Conservation (phyloP, 2,113 vertebrate genomes). For the Parus major region DNA sequence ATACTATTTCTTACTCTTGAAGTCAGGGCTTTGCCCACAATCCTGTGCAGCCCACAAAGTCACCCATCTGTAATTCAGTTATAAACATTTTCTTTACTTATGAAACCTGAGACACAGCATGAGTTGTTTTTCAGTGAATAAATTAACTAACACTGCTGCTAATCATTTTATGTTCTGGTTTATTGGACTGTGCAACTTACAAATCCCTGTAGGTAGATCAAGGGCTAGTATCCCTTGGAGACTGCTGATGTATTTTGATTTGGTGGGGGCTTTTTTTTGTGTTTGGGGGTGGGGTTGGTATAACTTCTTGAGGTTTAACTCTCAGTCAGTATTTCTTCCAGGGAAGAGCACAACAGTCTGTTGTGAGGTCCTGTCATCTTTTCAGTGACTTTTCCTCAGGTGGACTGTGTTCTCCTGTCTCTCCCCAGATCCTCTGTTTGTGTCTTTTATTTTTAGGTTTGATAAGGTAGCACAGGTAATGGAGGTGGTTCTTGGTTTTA, state of each 20-base stretch:
- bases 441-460: background rate
- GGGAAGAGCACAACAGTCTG: background rate
- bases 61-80: background rate
- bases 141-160: background rate
- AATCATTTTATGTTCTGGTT: background rate
- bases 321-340: background rate
- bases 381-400: background rate
- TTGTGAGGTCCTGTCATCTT: background rate
- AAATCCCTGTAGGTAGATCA: background rate
- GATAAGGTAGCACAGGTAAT: background rate
- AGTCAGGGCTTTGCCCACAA: background rate
- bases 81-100: background rate
- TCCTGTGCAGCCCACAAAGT: background rate
- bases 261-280: background rate
- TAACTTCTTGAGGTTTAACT: background rate
- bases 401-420: background rate
- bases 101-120: background rate
- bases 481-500: background rate
- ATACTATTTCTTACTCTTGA: background rate
- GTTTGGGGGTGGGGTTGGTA: fast-evolving
- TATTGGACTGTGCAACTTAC: background rate
- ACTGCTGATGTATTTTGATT: background rate
- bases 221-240: background rate
- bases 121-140: background rate
- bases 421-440: background rate